phyloP scores from a whole-genome alignment of 2,797 vertebrate species.

The Girardinus metallicus region DNA sequence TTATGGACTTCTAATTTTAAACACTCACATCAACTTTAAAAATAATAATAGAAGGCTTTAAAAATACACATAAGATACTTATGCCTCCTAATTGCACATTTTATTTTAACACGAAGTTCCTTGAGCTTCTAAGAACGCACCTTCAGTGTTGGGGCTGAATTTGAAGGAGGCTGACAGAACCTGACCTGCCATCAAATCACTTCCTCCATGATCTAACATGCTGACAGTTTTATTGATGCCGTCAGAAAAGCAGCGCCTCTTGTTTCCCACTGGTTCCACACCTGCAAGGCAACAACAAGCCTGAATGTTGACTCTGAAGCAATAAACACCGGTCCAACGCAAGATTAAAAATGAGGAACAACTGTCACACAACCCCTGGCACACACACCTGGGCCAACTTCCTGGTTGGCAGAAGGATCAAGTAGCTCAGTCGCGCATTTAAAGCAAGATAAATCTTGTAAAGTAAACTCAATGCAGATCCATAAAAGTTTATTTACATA shows the following conservation, averaged over 20 bases:
- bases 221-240: not conserved
- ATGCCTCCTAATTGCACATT: not conserved
- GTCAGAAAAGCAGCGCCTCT: not conserved
- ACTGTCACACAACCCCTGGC: not conserved
- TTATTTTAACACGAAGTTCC: not conserved
- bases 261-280: not conserved
- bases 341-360: not conserved
- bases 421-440: not conserved
- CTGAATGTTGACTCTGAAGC: not conserved
- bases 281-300: not conserved
- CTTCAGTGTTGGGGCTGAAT: not conserved
- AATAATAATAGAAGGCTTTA: not conserved
- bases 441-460: slow-evolving; percentile 3
- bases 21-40: not conserved
- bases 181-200: not conserved
- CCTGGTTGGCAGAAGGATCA: slow-evolving; percentile 36
- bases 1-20: not conserved
- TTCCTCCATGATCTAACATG: slow-evolving; percentile 42
- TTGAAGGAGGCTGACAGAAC: not conserved
- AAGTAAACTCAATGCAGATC: not conserved
- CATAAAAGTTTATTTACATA: not conserved
- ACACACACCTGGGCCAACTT: slow-evolving; percentile 23
- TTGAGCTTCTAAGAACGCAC: slow-evolving; percentile 20
- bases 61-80: not conserved
- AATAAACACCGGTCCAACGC: not conserved